Percentiles rank a stretch among this genome's conserved stretches.
Evolutionary conservation across 2,888 invertebrate genomes (phyloP).

Genomic region (Tetrapedia diversipes): DNA sequence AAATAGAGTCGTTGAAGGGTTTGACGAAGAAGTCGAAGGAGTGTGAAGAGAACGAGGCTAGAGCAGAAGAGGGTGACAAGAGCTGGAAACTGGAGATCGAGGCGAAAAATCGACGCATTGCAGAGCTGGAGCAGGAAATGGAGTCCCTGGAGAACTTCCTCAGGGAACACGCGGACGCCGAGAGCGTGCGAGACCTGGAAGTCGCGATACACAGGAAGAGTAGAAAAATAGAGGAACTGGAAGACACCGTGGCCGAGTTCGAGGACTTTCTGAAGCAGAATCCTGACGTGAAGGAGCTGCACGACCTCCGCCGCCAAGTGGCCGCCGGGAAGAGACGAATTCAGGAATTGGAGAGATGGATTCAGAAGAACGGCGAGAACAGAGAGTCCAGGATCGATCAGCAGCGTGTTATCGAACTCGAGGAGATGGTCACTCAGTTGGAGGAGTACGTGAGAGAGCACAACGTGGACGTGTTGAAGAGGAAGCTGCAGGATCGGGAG

Average conservation of each 20-base stretch:
- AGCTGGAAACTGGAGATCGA: slow-evolving; percentile 59
- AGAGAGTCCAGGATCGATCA: slow-evolving; percentile 75
- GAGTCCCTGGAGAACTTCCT: slow-evolving; percentile 84
- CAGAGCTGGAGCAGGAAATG: slow-evolving; percentile 85
- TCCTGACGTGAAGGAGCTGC: slow-evolving; percentile 82
- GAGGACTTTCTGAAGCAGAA: slow-evolving; percentile 82
- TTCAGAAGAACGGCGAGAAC: slow-evolving; percentile 86
- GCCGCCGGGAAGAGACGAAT: slow-evolving; percentile 69
- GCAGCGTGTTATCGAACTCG: slow-evolving; percentile 75
- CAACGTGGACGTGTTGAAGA: slow-evolving; percentile 75
- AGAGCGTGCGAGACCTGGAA: slow-evolving; percentile 85
- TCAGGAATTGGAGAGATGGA: slow-evolving; percentile 81
- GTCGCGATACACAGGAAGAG: slow-evolving; percentile 86
- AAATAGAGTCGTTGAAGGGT: slow-evolving; percentile 29
- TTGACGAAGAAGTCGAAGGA: slow-evolving; percentile 1
- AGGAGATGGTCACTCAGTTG: slow-evolving; percentile 77
- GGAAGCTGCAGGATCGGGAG: slow-evolving; percentile 76
- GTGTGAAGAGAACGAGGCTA: slow-evolving; percentile 19
- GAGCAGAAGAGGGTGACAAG: slow-evolving; percentile 31
- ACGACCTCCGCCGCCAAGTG: slow-evolving; percentile 73
- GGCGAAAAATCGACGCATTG: slow-evolving; percentile 84
- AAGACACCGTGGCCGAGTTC: slow-evolving; percentile 87
- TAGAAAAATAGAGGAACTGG: slow-evolving; percentile 90
- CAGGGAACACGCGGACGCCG: slow-evolving; percentile 85
- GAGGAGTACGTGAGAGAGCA: slow-evolving; percentile 78